These are phyloP conservation scores for Zaprionus africanus DNA, from an alignment of 1,140 invertebrate species.

Conservation along the genomic window DNA sequence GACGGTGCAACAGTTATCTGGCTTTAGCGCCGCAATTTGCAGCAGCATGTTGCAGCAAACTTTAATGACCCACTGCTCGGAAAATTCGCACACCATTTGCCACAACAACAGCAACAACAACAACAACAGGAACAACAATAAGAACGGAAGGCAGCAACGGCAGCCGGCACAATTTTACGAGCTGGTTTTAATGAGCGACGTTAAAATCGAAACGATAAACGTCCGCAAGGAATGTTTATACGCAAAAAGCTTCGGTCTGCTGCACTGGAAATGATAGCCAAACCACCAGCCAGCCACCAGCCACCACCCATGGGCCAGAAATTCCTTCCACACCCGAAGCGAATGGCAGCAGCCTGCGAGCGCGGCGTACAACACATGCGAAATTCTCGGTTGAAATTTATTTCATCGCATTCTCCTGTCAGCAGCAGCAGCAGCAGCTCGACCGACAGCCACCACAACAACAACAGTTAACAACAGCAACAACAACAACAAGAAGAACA, in stretches of 20 bases:
- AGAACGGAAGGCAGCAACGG: not conserved
- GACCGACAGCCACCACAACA: constrained; percentile 4
- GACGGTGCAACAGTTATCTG: constrained; percentile 28
- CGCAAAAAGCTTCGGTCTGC: constrained; percentile 19
- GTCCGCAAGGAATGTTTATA: constrained; percentile 25
- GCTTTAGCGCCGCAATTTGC: constrained; percentile 16
- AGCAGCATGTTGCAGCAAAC: constrained; percentile 15
- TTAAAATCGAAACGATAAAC: constrained; percentile 47
- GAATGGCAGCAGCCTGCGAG: constrained; percentile 8
- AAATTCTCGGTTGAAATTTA: constrained; percentile 42
- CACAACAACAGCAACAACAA: not conserved
- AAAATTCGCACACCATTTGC: constrained; percentile 35
- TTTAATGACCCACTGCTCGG: constrained; percentile 33
- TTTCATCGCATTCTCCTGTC: constrained; percentile 38
- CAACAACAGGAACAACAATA: not conserved
- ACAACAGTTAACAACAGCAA: constrained; percentile 3
- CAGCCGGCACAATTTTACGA: constrained; percentile 31
- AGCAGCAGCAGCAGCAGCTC: constrained; percentile 26
- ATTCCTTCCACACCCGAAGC: constrained; percentile 12
- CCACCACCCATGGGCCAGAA: constrained; percentile 5
- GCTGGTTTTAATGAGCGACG: constrained; percentile 44
- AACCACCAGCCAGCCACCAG: constrained; percentile 13
- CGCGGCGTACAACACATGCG: constrained; percentile 14
- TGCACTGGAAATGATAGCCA: constrained; percentile 36
- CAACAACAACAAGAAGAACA: not conserved